Evolutionary conservation across 2,113 vertebrate species (phyloP).

Genomic region (Chloebia gouldiae): DNA sequence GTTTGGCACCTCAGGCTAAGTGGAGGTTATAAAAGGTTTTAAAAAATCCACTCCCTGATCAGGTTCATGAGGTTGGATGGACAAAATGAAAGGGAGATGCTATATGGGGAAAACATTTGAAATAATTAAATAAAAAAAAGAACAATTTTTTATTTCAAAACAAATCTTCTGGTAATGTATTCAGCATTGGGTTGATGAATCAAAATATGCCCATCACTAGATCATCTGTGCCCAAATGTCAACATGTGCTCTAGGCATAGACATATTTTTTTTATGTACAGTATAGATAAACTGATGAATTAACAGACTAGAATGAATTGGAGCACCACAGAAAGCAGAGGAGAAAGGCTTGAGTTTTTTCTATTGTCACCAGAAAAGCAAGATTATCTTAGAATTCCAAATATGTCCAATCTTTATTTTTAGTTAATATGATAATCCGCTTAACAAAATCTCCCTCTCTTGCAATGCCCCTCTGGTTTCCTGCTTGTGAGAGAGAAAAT

Average conservation of each 20-base stretch:
- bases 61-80: not conserved
- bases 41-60: not conserved
- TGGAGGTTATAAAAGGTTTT: not conserved
- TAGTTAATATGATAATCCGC: slow-evolving; percentile 55
- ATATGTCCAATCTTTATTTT: slow-evolving; percentile 53
- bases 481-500: not conserved
- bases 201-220: not conserved
- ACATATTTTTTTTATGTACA: not conserved
- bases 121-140: not conserved
- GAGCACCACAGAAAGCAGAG: not conserved
- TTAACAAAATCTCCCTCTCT: slow-evolving; percentile 43
- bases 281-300: not conserved
- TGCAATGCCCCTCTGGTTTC: not conserved
- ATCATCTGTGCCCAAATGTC: not conserved
- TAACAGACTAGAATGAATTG: not conserved
- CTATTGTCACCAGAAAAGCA: not conserved
- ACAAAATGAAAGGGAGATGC: not conserved
- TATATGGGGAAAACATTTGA: not conserved
- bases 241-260: not conserved
- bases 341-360: not conserved
- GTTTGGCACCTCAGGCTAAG: not conserved
- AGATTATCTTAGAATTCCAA: slow-evolving; percentile 60
- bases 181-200: not conserved
- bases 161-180: not conserved
- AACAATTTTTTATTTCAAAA: not conserved